Evolutionary conservation across 2,888 invertebrate genomes (phyloP).

Genomic region (Nowickia ferox): DNA sequence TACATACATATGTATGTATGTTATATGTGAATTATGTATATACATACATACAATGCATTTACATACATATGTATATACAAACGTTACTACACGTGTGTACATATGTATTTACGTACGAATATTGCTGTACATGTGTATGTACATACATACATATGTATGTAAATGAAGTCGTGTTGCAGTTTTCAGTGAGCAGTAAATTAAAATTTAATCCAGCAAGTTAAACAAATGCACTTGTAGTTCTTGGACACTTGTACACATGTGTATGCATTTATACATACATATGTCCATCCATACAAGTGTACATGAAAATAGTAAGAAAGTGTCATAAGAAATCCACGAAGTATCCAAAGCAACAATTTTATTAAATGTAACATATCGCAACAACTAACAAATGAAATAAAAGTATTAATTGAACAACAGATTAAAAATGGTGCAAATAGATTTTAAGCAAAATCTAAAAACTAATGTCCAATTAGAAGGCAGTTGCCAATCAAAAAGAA

Average conservation of each 20-base stretch:
- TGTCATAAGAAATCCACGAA: slow-evolving; percentile 21
- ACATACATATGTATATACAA: background rate
- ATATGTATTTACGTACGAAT: too few species aligned
- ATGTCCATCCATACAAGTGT: background rate
- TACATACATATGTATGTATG: background rate
- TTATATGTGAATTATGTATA: too few species aligned
- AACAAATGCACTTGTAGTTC: background rate
- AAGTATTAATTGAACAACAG: slow-evolving; percentile 21
- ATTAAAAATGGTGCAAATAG: slow-evolving; percentile 54
- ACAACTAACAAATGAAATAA: slow-evolving; percentile 11
- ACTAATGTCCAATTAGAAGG: slow-evolving; percentile 32
- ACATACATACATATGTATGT: slow-evolving; percentile 5
- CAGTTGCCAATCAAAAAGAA: slow-evolving; percentile 59
- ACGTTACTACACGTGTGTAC: too few species aligned
- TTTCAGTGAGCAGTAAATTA: background rate
- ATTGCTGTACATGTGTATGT: background rate
- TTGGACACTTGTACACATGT: background rate
- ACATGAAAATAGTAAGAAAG: background rate
- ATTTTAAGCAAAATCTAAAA: slow-evolving; percentile 42
- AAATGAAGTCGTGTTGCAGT: background rate
- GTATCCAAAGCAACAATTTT: background rate
- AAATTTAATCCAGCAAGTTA: background rate
- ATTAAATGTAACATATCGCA: slow-evolving; percentile 29
- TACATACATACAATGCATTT: too few species aligned
- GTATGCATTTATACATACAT: background rate